Evolutionary conservation across 2,888 invertebrate genomes (phyloP).

Genomic region (Furcula furcula): DNA sequence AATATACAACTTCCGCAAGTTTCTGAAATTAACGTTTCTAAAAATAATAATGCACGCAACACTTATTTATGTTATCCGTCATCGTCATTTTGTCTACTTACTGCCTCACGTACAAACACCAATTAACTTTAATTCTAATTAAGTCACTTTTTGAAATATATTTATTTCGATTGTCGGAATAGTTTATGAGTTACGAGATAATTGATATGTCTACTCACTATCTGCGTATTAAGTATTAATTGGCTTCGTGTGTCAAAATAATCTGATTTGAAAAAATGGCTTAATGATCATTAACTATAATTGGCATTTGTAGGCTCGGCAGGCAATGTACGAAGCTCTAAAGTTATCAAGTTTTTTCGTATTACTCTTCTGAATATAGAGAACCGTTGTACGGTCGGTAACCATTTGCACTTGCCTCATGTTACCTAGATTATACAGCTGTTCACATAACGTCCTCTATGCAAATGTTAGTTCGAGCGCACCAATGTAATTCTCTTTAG

Average conservation of each 20-base stretch:
- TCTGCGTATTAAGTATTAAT: too few species aligned
- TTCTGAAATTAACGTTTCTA: slow-evolving; percentile 28
- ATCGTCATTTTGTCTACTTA: slow-evolving; percentile 12
- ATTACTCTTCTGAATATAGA: slow-evolving; percentile 46
- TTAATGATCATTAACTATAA: too few species aligned
- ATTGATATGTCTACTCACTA: too few species aligned
- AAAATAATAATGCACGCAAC: slow-evolving; percentile 20
- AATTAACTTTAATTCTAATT: too few species aligned
- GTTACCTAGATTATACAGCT: slow-evolving; percentile 60
- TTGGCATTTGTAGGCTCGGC: too few species aligned
- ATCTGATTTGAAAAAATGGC: too few species aligned
- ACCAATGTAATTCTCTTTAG: slow-evolving; percentile 51
- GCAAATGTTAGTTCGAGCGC: slow-evolving; percentile 65
- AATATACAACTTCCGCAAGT: slow-evolving; percentile 24
- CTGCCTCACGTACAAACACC: background rate
- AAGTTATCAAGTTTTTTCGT: slow-evolving; percentile 44
- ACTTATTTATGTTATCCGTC: slow-evolving; percentile 22
- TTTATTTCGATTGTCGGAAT: too few species aligned
- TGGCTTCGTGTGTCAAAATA: too few species aligned
- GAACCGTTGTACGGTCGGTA: slow-evolving; percentile 62
- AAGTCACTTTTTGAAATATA: too few species aligned
- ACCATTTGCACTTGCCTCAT: slow-evolving; percentile 63
- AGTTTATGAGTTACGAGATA: too few species aligned
- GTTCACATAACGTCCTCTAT: slow-evolving; percentile 54
- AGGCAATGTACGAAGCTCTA: slow-evolving; percentile 22